phyloP scores from a whole-genome alignment of 2,113 vertebrate genomes.

The Mobula hypostoma region DNA sequence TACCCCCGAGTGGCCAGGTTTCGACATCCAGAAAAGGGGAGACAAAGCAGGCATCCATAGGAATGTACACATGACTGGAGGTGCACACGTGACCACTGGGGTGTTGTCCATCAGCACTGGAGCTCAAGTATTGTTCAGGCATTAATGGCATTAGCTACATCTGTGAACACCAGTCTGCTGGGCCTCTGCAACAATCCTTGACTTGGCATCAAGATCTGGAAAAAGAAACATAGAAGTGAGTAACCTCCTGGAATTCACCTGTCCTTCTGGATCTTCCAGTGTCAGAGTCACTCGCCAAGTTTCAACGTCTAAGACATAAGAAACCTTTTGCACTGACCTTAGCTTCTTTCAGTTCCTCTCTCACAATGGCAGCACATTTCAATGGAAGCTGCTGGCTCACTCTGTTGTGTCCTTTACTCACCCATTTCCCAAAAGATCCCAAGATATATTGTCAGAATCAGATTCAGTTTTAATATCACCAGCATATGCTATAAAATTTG shows the following conservation, averaged over 20 bases:
- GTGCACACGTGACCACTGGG: background rate
- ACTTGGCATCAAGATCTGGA: conserved; percentile 72
- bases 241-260: background rate
- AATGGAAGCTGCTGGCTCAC: background rate
- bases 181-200: conserved; percentile 82
- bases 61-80: background rate
- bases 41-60: background rate
- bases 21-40: background rate
- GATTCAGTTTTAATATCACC: no score
- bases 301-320: background rate
- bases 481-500: no score
- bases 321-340: background rate
- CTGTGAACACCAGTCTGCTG: conserved; percentile 89
- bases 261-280: background rate
- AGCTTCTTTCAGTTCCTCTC: background rate
- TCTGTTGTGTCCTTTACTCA: background rate
- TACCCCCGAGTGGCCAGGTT: background rate
- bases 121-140: conserved; percentile 56
- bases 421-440: background rate
- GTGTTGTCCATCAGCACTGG: background rate
- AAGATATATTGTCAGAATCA: no score
- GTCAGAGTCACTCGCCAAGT: background rate
- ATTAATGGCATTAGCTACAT: conserved; percentile 85
- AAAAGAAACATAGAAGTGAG: conserved; percentile 38
- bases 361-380: background rate